Evolutionary conservation across 2,113 vertebrate species (phyloP), one percentile per base, ranked within the genome.

Genomic region (Micromys minutus): DNA sequence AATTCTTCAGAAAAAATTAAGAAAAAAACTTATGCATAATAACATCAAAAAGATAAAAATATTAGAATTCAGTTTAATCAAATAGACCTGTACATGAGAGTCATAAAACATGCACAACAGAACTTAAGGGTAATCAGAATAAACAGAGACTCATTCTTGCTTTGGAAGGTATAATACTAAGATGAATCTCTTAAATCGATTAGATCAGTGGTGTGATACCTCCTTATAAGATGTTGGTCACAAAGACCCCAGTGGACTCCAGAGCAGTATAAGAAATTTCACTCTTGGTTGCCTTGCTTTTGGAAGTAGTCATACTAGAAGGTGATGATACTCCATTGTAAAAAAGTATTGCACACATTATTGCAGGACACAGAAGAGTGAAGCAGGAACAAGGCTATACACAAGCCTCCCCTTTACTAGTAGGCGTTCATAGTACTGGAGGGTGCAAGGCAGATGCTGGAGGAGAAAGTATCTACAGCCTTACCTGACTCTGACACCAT

Each of bases 31-130:
- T 39, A 84, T 76, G 42, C 4, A 83, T 50, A 75, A 17, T 77
- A 83, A 63, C 67, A 63, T 45, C 67, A n/a, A 83, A 77, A 88
- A 6, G 55, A 80, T 69, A 77, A 88, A 94, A n/a, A 89, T n/a
- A 9, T 31, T 17, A 47, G 52, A 52, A 77, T 77, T 45, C 36
- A 61, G 81, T 71, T 52, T 45, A 55, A 42, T 36, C 59, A 77
- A 72, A 21, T 42, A 47, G 24, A 50, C 24, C n/a, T 72, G 4
- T 22, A 17, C 69, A 71, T 24, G 22, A 81, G 69, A 94, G 59
- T 10, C 67, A 55, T 26, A 84, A 89, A 77, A 77, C n/a, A 21
- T 4, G 12, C 12, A 61, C 86, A 22, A 55, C 6, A 47, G 59
- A 71, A 61, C 61, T 75, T 55, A 91, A 61, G 42, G 69, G 21